Conservation (phyloP, 2,797 vertebrate genomes). For the Leptoclinus maculatus region DNA sequence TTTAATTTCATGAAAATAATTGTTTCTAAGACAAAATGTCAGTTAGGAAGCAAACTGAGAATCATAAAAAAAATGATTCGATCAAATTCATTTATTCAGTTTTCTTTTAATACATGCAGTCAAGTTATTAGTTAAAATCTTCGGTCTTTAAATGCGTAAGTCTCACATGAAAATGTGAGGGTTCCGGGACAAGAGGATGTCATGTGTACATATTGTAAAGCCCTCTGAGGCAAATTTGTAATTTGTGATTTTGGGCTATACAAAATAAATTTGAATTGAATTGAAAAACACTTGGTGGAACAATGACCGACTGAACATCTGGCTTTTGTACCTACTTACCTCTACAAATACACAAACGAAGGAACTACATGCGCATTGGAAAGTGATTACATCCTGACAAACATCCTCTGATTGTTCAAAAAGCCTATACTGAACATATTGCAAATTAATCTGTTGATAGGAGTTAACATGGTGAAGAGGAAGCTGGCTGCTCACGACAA, state of each 20-base stretch:
- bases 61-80: neutral
- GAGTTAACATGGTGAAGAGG: constrained; percentile 91
- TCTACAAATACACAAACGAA: constrained; percentile 1
- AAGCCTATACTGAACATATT: constrained; percentile 13
- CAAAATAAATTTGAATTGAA: too few species aligned
- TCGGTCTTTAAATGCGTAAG: neutral
- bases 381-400: constrained; percentile 31
- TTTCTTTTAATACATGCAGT: neutral
- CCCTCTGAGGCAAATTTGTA: too few species aligned
- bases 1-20: neutral
- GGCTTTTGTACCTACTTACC: constrained; percentile 1
- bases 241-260: too few species aligned
- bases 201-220: too few species aligned
- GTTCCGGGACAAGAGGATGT: too few species aligned
- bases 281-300: neutral
- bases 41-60: neutral
- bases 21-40: neutral
- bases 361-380: neutral
- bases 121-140: neutral
- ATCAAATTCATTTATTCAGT: neutral
- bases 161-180: neutral
- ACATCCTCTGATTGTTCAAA: constrained; percentile 46
- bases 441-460: constrained; percentile 70
- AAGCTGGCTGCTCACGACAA: constrained; percentile 94
- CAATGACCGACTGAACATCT: neutral